Conservation (phyloP, 2,888 invertebrate species). For the Bellardia pandia region DNA sequence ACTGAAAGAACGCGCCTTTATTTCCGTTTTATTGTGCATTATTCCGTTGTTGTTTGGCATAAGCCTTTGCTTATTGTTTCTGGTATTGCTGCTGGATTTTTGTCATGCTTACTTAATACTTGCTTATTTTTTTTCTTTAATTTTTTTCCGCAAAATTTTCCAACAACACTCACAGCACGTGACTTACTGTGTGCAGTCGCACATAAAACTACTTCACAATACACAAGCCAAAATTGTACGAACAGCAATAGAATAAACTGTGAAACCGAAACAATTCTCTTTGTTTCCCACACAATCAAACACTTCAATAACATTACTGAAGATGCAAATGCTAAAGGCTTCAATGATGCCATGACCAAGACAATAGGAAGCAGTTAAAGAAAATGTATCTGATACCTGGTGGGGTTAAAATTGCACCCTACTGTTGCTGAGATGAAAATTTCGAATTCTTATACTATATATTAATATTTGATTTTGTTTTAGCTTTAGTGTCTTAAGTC, state of each 20-base stretch:
- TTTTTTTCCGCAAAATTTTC: slow-evolving; percentile 49
- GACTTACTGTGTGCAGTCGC: slow-evolving; percentile 4
- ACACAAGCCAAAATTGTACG: not conserved
- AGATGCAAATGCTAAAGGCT: no score
- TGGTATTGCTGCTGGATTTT: not conserved
- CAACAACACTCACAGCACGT: slow-evolving; percentile 26
- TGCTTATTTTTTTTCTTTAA: slow-evolving; percentile 9
- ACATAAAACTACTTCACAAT: not conserved
- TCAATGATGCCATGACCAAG: no score
- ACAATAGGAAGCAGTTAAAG: no score
- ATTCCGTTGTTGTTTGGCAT: no score
- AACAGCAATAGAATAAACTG: no score
- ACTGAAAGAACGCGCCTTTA: slow-evolving; percentile 51
- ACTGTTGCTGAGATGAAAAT: no score
- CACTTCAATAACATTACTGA: not conserved
- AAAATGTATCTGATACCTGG: no score
- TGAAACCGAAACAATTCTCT: not conserved
- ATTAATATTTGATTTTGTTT: no score
- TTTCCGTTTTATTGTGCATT: slow-evolving; percentile 50
- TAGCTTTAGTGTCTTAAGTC: no score
- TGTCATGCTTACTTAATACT: not conserved
- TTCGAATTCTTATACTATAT: no score
- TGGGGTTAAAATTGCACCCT: no score
- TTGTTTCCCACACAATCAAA: no score
- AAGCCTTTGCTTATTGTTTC: not conserved